phyloP scores from a whole-genome alignment of 2,113 vertebrate species.

The Blennius ocellaris region DNA sequence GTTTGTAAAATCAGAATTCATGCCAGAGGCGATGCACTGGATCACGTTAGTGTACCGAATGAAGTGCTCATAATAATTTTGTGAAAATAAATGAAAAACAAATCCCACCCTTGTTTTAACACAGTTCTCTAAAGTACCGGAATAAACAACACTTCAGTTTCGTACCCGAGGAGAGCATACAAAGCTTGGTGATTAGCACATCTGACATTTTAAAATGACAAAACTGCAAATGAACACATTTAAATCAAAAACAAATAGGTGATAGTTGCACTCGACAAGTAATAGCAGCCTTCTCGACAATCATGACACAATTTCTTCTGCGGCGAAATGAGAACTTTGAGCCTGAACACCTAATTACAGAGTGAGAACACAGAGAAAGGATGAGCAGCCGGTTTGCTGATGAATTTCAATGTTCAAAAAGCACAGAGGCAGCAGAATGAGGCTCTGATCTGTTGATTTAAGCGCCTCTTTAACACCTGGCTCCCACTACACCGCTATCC shows the following conservation, averaged over 20 bases:
- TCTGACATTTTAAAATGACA: neutral
- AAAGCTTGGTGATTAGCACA: neutral
- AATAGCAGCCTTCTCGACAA: neutral
- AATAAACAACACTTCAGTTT: neutral
- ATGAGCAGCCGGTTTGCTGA: slow-evolving; percentile 1
- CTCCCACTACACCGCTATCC: slow-evolving; percentile 7
- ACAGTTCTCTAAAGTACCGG: neutral
- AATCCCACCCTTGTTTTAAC: neutral
- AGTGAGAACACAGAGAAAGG: slow-evolving; percentile 15
- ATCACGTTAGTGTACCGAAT: too few species aligned
- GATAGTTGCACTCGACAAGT: neutral
- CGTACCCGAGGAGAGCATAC: neutral
- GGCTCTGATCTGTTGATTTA: slow-evolving; percentile 25
- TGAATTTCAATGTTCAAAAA: slow-evolving; percentile 40
- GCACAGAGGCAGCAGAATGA: slow-evolving; percentile 27
- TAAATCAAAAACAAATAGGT: slow-evolving; percentile 16
- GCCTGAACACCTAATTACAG: slow-evolving; percentile 27
- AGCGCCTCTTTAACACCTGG: slow-evolving; percentile 27
- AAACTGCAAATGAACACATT: slow-evolving; percentile 7
- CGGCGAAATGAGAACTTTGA: slow-evolving; percentile 1
- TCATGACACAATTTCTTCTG: neutral
- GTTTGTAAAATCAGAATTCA: too few species aligned
- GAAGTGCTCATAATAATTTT: too few species aligned
- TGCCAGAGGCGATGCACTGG: too few species aligned
- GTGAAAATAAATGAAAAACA: neutral